Evolutionary conservation across 2,797 vertebrate species (phyloP), one percentile per base, ranked within the genome.

Genomic region (Coracias cyanogaster): DNA sequence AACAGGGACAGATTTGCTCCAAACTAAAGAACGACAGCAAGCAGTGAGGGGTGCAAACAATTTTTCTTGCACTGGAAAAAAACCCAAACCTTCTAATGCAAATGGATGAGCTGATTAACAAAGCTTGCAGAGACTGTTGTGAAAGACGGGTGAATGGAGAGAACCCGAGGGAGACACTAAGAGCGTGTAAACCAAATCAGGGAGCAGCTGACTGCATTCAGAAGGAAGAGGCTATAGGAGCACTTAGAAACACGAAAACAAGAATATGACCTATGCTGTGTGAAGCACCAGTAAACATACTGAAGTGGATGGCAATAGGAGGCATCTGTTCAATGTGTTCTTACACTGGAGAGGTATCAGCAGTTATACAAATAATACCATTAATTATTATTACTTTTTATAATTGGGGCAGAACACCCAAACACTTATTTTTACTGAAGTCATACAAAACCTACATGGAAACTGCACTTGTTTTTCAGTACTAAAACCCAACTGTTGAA

Each of bases 61-160:
- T 92, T 96, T 96, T 88, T 93, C 89, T 94, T 91, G 60, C n/a
- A 28, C 29, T 61, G 52, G 43, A 18, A 84, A 82, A 73, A 62
- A 80, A 15, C 24, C 17, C 51, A 71, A 65, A n/a, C 71, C 94
- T 69, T 76, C 91, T 94, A 97, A 93, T 95, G 94, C 91, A 96
- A 96, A 96, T 94, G 95, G 94, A 96, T 95, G 92, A 97, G 95
- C 96, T 94, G 95, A 97, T 95, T 96, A 96, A 97, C 84, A 95
- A 94, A 94, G 96, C 96, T 90, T 95, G 96, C 94, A 96, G 94
- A 93, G 94, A 41, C 94, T 95, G 91, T 81, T 81, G 92, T 92
- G 86, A 92, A 93, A 96, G 96, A 86, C 18, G 39, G 92, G 94
- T 95, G 96, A 96, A 93, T 95, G 76, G 84, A 94, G 92, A 91